Evolutionary conservation across 2,888 invertebrate genomes (phyloP), one percentile per base, ranked within the genome.

Genomic region (Scaptomyza reducta): DNA sequence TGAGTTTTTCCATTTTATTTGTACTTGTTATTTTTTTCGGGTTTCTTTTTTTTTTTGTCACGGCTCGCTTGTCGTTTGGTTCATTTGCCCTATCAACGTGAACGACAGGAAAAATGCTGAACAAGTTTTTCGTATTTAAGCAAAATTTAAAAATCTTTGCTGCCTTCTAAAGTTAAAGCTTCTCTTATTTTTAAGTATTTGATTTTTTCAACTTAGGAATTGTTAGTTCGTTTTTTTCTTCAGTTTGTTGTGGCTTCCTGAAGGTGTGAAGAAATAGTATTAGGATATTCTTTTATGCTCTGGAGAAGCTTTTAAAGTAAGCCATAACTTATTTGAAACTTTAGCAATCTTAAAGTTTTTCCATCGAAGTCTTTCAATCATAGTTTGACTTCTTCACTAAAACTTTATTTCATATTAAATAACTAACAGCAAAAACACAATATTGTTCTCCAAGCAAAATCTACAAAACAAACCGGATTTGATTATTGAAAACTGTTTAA

Each of bases 1-100:
- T 83, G 82, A 84, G 78, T 81, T 78, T 84, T 74, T 70, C 49
- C 16, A 60, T 67, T 70, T 63, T 69, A 69, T 80, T 79, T 79
- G 35, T 49, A 38, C 35, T 49, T 42, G 41, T 44, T 57, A 29
- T 40, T 41, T 44, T 16, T 46, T 46, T 3, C 2, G 16, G 41
- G 16, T 0, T n/a, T n/a, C n/a, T n/a, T n/a, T n/a, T n/a, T n/a
- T 7, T 53, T 65, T 62, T 58, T 64, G 64, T 61, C 64, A 73
- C 75, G 73, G 70, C 75, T 65, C 75, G 66, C 57, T 77, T 50
- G 63, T 40, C 76, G 63, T 45, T 71, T 66, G 69, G 65, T 72
- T 77, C 73, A 70, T 73, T 73, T 66, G 66, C 51, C 70, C 73
- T 73, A 73, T 73, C 73, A 61, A 29, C 6, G 29, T 0, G 42